Conservation (phyloP, 64 coral and sea anemone genomes). For the Astreopora myriophthalma region DNA sequence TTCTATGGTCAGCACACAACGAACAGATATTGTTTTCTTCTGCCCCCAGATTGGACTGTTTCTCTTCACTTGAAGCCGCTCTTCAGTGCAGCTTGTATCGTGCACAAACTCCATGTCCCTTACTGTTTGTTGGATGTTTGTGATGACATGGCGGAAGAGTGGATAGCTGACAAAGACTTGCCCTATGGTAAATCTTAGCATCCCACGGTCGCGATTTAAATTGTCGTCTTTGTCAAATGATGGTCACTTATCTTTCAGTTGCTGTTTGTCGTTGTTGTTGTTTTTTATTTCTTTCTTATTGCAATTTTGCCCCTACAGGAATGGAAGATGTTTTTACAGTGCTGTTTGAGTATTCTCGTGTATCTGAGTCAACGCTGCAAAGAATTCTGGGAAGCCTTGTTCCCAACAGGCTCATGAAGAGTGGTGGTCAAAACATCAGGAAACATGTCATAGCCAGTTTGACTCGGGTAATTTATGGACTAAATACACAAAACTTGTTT, state of each 20-base stretch:
- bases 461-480: background rate
- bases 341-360: slow-evolving; percentile 52
- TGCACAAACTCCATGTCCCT: slow-evolving; percentile 7
- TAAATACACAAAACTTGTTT: background rate
- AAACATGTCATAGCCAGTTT: background rate
- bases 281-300: background rate
- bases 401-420: background rate
- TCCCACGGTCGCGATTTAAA: too few relatives aligned
- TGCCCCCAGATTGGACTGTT: slow-evolving; percentile 29
- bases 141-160: background rate
- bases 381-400: slow-evolving; percentile 20
- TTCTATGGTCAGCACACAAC: too few relatives aligned
- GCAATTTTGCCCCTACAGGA: background rate
- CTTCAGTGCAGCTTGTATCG: background rate
- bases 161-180: slow-evolving; percentile 14
- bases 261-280: background rate
- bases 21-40: background rate
- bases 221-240: too few relatives aligned
- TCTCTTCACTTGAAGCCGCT: slow-evolving; percentile 17
- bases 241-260: too few relatives aligned
- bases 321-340: slow-evolving; percentile 13
- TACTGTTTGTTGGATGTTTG: background rate
- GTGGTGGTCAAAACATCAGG: background rate
- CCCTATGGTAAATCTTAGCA: slow-evolving; percentile 12
- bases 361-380: slow-evolving; percentile 34